Conservation (phyloP, 2,797 vertebrate species). For the Semotilus atromaculatus region DNA sequence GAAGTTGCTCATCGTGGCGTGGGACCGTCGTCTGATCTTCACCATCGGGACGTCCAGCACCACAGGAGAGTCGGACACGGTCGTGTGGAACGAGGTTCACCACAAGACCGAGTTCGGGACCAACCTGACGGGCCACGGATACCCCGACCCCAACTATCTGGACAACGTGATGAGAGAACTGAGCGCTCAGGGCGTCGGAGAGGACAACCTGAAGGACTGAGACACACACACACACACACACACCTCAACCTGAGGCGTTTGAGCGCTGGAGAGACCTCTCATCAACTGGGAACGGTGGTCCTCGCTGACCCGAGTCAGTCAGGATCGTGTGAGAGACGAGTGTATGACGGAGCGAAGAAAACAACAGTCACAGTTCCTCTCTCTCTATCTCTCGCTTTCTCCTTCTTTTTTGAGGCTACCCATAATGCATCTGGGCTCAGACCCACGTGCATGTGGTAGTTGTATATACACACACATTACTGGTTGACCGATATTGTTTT, state of each 20-base stretch:
- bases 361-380: not conserved
- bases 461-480: not conserved
- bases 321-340: conserved; percentile 10
- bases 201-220: conserved; percentile 89
- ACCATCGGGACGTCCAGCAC: conserved; percentile 97
- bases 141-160: conserved; percentile 93
- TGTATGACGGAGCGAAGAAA: conserved; percentile 12
- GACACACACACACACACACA: conserved; percentile 36
- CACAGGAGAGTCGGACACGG: conserved; percentile 92
- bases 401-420: not conserved
- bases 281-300: not conserved
- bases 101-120: conserved; percentile 98
- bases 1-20: conserved; percentile 90
- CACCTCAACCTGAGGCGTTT: conserved; percentile 49
- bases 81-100: conserved; percentile 98
- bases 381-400: not conserved
- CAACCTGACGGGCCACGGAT: conserved; percentile 95
- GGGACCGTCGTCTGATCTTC: conserved; percentile 95
- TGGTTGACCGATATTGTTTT: not conserved
- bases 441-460: conserved; percentile 12
- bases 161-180: conserved; percentile 95
- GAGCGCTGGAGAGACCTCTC: conserved; percentile 36
- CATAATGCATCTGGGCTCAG: conserved; percentile 18
- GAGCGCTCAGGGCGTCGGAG: conserved; percentile 89
- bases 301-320: not conserved